Evolutionary conservation across 2,888 invertebrate species (phyloP), one percentile per base, ranked within the genome.

Genomic region (Caenorhabditis macrosperma): DNA sequence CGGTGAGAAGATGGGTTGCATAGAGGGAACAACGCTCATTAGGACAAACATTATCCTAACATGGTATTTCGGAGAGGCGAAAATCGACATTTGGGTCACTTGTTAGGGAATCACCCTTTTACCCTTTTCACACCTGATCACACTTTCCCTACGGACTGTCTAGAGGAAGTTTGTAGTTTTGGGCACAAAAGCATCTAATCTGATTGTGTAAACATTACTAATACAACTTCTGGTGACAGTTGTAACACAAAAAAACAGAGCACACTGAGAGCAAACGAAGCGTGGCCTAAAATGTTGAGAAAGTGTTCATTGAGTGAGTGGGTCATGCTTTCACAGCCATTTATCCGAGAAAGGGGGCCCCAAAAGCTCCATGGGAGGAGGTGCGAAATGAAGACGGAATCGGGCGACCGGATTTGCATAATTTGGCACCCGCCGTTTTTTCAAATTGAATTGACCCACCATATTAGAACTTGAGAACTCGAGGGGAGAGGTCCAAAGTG

Each of bases 321-420:
- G 71, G 71, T 72, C 71, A 55, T 72, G 63, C 63, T 64, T 74
- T 74, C 74, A 74, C 74, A 74, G 64, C 74, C 74, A 74, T 74
- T 74, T 74, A 74, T 74, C 30, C 74, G 41, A n/a, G n/a, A n/a
- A n/a, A n/a, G n/a, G n/a, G n/a, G n/a, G 26, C 28, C 59, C 28
- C 38, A 50, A 20, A 59, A 24, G 12, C 35, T 22, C 33, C 54
- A n/a, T n/a, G n/a, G n/a, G 30, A 59, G 35, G 64, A 74, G 74
- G 74, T 64, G 74, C 57, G 64, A 74, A 66, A 57, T 72, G 63
- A 38, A 35, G 57, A 57, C 64, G 64, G 38, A 64, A 64, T 72
- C 63, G 54, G 57, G 74, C 50, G 64, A 74, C 75, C 67, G 77
- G 77, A 77, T 77, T 77, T 77, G 77, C 77, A 77, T 77, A 75